phyloP scores from a whole-genome alignment of 2,797 vertebrate genomes.

The Cuniculus paca region DNA sequence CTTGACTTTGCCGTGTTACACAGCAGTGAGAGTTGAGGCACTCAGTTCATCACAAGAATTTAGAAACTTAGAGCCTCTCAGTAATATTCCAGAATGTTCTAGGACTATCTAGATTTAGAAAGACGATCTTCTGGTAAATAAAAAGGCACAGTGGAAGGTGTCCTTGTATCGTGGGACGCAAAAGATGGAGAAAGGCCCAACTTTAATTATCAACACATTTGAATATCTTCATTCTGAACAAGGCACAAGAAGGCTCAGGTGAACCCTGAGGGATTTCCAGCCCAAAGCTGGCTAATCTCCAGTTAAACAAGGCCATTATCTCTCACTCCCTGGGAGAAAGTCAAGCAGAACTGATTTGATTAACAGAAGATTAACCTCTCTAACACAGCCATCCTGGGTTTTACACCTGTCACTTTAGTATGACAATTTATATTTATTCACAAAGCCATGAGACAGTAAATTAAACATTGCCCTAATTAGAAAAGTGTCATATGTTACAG shows the following conservation, averaged over 20 bases:
- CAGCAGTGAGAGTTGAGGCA: not conserved
- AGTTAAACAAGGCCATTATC: conserved; percentile 93
- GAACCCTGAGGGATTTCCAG: conserved; percentile 88
- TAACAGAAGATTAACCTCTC: conserved; percentile 93
- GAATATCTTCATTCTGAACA: conserved; percentile 88
- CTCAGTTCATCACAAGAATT: not conserved
- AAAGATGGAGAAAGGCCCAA: conserved; percentile 68
- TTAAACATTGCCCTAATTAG: conserved; percentile 93
- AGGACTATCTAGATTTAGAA: not conserved
- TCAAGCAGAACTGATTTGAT: conserved; percentile 93
- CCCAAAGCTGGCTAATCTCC: conserved; percentile 92
- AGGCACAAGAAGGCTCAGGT: conserved; percentile 86
- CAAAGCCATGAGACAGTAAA: conserved; percentile 92
- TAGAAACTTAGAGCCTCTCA: not conserved
- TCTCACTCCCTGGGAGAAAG: conserved; percentile 91
- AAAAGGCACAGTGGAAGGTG: conserved; percentile 10
- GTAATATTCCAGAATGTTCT: conserved; percentile 44
- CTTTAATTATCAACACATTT: conserved; percentile 85
- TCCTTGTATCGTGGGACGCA: conserved; percentile 6
- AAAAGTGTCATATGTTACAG: conserved; percentile 91
- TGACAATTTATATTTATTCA: conserved; percentile 93
- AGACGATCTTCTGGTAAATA: not conserved
- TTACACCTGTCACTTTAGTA: conserved; percentile 92
- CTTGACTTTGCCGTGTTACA: not conserved
- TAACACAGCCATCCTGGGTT: conserved; percentile 92